phyloP scores from a whole-genome alignment of 2,797 vertebrate species.

The Acipenser ruthenus region DNA sequence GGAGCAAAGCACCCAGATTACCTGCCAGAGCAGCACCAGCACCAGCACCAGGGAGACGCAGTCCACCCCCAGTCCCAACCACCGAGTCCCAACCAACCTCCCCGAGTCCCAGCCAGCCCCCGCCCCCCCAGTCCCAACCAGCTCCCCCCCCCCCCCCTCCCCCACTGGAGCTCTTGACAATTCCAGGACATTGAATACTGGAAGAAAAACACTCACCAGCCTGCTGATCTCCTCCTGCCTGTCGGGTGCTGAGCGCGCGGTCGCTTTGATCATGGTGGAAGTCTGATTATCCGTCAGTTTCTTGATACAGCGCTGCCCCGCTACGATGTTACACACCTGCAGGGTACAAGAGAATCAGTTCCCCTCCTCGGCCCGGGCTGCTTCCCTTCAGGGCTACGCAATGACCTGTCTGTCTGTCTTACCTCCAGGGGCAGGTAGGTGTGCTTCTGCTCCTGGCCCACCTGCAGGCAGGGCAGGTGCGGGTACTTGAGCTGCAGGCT shows the following conservation, averaged over 20 bases:
- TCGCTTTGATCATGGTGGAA: slow-evolving; percentile 98
- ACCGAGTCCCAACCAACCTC: not conserved
- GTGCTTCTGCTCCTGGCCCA: slow-evolving; percentile 98
- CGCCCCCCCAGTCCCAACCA: not conserved
- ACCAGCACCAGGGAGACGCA: not conserved
- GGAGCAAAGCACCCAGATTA: not conserved
- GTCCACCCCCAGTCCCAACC: not conserved
- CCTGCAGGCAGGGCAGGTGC: slow-evolving; percentile 94
- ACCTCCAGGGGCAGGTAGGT: slow-evolving; percentile 97
- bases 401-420: slow-evolving; percentile 34
- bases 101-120: too few relatives aligned
- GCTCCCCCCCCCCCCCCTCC: too few relatives aligned
- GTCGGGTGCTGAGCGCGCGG: slow-evolving; percentile 91
- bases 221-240: slow-evolving; percentile 95
- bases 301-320: slow-evolving; percentile 94
- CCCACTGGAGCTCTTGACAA: not conserved
- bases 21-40: not conserved
- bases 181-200: not conserved
- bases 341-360: not conserved
- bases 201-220: slow-evolving; percentile 64
- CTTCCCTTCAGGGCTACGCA: not conserved
- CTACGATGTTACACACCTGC: slow-evolving; percentile 97
- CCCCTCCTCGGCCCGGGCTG: not conserved
- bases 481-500: slow-evolving; percentile 97
- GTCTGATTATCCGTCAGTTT: slow-evolving; percentile 98